Base-by-base conservation (phyloP, 2,888 invertebrate species). In the Apeira syringaria region DNA sequence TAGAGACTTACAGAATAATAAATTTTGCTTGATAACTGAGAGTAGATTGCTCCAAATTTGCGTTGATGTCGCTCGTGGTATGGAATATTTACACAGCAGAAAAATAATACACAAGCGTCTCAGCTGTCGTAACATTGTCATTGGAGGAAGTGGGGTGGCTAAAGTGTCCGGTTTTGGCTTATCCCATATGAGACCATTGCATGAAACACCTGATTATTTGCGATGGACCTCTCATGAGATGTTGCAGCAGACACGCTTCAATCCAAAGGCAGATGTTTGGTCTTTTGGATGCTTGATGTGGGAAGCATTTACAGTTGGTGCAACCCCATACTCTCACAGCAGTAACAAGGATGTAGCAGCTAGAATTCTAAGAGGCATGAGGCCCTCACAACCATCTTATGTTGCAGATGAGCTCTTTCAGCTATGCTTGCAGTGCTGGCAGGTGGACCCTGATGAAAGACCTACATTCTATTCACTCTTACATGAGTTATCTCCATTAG, bases 371-470 rank as follows among this genome's bases (percentile, higher is more conserved):
- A 91, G 92, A 47, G 96, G 96, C 0, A 88, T 93, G 64, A 91
- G 95, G 28, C 93, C 96, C 0, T 92, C 93, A 0, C 96, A 96
- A 68, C 92, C 95, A 0, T 90, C 92, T 1, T 95, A 95, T 68
- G 92, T 95, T 13, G 94, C 92, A 11, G 95, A 95, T 68, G 95
- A 95, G 56, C 80, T 97, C 15, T 96, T 96, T 76, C 96, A 97
- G 74, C 79, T 96, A 41, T 93, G 96, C 83, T 83, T 94, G 28
- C 94, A 96, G 65, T 97, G 97, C 68, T 97, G 97, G 97, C 95
- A 95, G 70, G 80, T 93, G 8, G 95, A 96, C 74, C 92, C 94
- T 6, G 95, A 94, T 46, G 97, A 97, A 68, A 90, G 97, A 55
- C 96, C 95, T 0, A 87, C 91, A 5, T 96, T 95, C 64, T 85